Evolutionary conservation across 2,888 invertebrate genomes (phyloP), one percentile per base, ranked within the genome.

Genomic region (Diarsia dahlii): DNA sequence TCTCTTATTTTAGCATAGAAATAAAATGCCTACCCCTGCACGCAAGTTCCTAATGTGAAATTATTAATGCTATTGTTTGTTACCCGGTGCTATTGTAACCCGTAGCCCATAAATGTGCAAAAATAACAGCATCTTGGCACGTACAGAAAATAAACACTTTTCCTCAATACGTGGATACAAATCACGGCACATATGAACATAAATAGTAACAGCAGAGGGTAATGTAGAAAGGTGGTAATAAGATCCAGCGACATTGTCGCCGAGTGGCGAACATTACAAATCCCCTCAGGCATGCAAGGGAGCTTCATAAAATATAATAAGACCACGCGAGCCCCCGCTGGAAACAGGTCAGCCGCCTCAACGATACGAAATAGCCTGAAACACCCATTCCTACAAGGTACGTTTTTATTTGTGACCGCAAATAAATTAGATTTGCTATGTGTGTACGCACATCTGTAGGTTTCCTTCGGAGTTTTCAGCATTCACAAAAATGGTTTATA

Each of bases 251-350:
- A 92, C 91, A 91, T 93, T 92, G 90, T 88, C 87, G 88, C 88
- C 90, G 91, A 93, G 91, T 91, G 92, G 91, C 89, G 90, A 91
- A 91, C 91, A 92, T 93, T 92, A 94, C 92, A 90, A 90, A 89
- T 89, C 91, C 92, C 91, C 91, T 91, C 90, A 91, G 92, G 92
- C 92, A 91, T 93, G 91, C 92, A 92, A 89, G 91, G 91, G 91
- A 89, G 92, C 90, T 90, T 92, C 95, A 94, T 95, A 95, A 96
- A 95, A 95, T 95, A 95, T 96, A 95, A 96, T 94, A 95, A 95
- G 95, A 94, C 91, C 91, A 92, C 92, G 91, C 81, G 83, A 90
- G 84, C 88, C 90, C 90, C 89, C 90, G 90, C 90, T 90, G 90
- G 89, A 93, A 94, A 90, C 91, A 90, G 93, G 93, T 92, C 92